phyloP scores from a whole-genome alignment of 1,140 invertebrate species.

The Hylaeus anthracinus region DNA sequence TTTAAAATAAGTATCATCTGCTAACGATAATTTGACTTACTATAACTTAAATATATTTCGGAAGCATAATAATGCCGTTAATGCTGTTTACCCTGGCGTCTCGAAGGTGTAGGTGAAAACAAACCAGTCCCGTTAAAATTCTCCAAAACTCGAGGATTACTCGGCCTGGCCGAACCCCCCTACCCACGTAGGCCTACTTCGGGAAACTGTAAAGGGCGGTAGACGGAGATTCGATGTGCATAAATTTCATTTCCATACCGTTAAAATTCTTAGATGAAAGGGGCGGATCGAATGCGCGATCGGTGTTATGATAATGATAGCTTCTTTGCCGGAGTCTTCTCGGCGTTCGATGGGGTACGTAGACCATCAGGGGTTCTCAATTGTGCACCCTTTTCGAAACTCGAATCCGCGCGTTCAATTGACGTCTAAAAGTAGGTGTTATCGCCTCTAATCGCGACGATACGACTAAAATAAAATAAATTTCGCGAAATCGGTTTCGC shows the following conservation, averaged over 20 bases:
- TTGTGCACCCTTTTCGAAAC: no score
- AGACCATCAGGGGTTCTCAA: conserved; percentile 16
- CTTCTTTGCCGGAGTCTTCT: conserved; percentile 52
- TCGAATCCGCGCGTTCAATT: no score
- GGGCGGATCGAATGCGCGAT: conserved; percentile 67
- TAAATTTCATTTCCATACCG: conserved; percentile 66
- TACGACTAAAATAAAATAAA: no score
- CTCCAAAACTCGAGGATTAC: background rate
- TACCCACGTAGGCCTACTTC: background rate
- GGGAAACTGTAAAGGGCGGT: conserved; percentile 14
- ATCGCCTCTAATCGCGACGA: no score
- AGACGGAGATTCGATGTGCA: conserved; percentile 44
- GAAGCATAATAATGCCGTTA: no score
- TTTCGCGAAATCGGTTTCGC: background rate
- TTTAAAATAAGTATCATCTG: no score
- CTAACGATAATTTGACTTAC: no score
- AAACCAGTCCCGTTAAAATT: background rate
- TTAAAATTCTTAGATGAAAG: conserved; percentile 68
- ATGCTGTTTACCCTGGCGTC: no score
- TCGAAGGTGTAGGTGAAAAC: background rate
- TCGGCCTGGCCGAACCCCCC: background rate
- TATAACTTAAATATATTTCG: no score
- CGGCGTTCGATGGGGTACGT: background rate
- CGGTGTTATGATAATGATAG: conserved; percentile 71
- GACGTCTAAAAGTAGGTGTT: no score